Conservation (phyloP, 2,888 invertebrate genomes). For the Cheilosia grossa region DNA sequence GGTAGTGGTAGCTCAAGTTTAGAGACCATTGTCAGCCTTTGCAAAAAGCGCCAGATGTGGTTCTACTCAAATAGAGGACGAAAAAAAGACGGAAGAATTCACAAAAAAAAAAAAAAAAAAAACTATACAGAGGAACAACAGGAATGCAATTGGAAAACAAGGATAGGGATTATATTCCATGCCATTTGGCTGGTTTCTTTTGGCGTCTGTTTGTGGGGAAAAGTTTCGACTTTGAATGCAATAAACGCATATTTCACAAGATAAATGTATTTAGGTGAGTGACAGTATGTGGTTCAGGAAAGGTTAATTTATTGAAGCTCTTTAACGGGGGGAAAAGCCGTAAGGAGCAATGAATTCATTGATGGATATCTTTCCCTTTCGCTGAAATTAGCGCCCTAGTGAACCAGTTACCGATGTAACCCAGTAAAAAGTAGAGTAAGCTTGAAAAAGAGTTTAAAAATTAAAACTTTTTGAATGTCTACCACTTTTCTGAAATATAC, state of each 20-base stretch:
- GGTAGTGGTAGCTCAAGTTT: slow-evolving; percentile 54
- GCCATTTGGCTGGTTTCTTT: slow-evolving; percentile 14
- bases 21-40: slow-evolving; percentile 53
- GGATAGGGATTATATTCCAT: slow-evolving; percentile 48
- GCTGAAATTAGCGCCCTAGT: too few species aligned
- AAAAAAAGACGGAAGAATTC: not conserved
- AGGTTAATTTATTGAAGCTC: too few species aligned
- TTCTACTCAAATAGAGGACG: slow-evolving; percentile 6
- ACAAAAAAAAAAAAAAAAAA: slow-evolving; percentile 22
- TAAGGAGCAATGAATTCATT: too few species aligned
- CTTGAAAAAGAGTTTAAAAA: too few species aligned
- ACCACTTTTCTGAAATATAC: too few species aligned
- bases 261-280: slow-evolving; percentile 1
- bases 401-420: too few species aligned
- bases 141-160: slow-evolving; percentile 68
- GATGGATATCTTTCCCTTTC: too few species aligned
- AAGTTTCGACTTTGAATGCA: slow-evolving; percentile 49
- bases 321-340: too few species aligned
- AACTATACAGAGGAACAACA: slow-evolving; percentile 44
- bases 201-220: slow-evolving; percentile 33
- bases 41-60: slow-evolving; percentile 21
- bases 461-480: too few species aligned
- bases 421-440: too few species aligned
- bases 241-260: slow-evolving; percentile 56
- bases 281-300: slow-evolving; percentile 24